phyloP scores from a whole-genome alignment of 2,113 vertebrate genomes.

The Cephalophus harveyi region DNA sequence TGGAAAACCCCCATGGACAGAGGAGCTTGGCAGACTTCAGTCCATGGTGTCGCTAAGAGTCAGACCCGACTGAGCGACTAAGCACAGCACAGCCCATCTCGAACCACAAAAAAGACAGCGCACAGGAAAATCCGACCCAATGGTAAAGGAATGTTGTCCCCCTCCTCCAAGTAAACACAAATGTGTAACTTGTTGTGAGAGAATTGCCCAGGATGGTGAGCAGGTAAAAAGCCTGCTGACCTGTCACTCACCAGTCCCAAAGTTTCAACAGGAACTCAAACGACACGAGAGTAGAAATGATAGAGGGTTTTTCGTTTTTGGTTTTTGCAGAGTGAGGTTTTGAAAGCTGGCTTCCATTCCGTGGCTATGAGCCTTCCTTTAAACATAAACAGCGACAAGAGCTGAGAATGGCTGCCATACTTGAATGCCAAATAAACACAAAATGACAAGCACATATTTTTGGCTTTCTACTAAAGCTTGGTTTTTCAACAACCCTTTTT shows the following conservation, averaged over 20 bases:
- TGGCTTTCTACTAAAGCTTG: constrained; percentile 61
- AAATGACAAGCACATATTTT: constrained; percentile 71
- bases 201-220: background rate
- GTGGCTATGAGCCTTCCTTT: background rate
- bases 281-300: background rate
- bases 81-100: background rate
- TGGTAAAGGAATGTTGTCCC: background rate
- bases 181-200: background rate
- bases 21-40: background rate
- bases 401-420: background rate
- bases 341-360: background rate
- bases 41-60: background rate
- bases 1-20: background rate
- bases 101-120: background rate
- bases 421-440: constrained; percentile 59
- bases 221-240: background rate
- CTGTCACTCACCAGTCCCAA: background rate
- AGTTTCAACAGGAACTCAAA: constrained; percentile 10
- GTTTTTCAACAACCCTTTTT: constrained; percentile 74
- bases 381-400: constrained; percentile 26
- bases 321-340: constrained; percentile 18
- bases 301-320: background rate
- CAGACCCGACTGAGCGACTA: background rate
- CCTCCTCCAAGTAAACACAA: background rate
- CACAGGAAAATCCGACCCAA: background rate